phyloP scores from a whole-genome alignment of 2,113 vertebrate species.

The Toxostoma redivivum region DNA sequence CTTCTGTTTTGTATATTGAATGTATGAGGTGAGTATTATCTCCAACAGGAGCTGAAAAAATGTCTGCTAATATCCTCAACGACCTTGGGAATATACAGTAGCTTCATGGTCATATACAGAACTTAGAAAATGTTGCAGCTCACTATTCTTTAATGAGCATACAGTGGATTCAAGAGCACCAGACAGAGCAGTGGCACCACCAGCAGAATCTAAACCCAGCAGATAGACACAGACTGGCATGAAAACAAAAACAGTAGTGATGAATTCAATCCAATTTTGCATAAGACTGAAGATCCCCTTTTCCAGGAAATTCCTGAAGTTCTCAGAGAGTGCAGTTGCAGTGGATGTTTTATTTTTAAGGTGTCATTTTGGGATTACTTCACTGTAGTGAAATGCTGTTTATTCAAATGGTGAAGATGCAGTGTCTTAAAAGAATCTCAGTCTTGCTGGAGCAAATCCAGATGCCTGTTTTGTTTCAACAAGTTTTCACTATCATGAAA shows the following conservation, averaged over 20 bases:
- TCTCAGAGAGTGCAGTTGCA: not conserved
- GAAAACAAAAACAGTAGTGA: not conserved
- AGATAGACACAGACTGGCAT: not conserved
- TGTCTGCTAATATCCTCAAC: not conserved
- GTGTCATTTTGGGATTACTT: conserved; percentile 35
- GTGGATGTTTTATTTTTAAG: conserved; percentile 20
- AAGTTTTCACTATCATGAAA: conserved; percentile 1
- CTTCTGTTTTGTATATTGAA: not conserved
- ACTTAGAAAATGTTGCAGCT: not conserved
- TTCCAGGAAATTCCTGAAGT: not conserved
- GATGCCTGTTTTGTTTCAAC: conserved; percentile 45
- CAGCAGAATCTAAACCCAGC: not conserved
- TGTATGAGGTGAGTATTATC: not conserved
- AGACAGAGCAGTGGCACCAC: not conserved
- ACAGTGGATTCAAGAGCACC: not conserved
- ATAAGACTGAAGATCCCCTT: not conserved
- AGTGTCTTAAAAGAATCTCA: not conserved
- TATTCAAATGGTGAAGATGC: conserved; percentile 5
- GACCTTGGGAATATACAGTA: not conserved
- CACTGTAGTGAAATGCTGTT: conserved; percentile 22
- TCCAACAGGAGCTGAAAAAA: not conserved
- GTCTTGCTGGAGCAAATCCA: conserved; percentile 12
- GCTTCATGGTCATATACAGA: not conserved
- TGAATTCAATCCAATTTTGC: not conserved
- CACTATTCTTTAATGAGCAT: not conserved